phyloP scores from a whole-genome alignment of 2,113 vertebrate genomes.

The Dromiciops gliroides region DNA sequence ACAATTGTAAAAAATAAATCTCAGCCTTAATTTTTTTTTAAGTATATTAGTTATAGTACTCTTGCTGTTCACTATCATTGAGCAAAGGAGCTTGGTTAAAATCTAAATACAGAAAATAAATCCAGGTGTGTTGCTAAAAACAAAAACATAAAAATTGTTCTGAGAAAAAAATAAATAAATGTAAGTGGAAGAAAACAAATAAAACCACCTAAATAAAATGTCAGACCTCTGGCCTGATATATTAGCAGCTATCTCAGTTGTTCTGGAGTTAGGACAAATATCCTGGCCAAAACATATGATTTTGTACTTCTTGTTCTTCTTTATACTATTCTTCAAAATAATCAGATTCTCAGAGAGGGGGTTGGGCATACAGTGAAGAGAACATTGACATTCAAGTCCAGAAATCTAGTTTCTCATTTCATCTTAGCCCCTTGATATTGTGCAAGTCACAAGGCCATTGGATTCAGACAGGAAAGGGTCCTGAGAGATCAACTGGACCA shows the following conservation, averaged over 20 bases:
- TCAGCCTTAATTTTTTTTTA: not conserved
- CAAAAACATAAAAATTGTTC: not conserved
- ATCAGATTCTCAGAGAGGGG: not conserved
- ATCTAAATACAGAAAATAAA: not conserved
- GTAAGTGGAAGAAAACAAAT: not conserved
- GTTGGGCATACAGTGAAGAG: not conserved
- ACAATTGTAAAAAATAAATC: not conserved
- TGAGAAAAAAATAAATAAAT: not conserved
- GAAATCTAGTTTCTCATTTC: no score
- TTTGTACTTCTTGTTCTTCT: not conserved
- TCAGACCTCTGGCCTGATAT: not conserved
- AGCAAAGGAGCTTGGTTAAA: not conserved
- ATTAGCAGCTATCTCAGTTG: not conserved
- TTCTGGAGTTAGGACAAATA: not conserved
- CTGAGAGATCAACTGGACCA: no score
- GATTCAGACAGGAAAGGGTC: no score
- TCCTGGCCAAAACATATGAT: not conserved
- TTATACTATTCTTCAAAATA: not conserved
- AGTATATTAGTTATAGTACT: not conserved
- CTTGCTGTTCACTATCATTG: not conserved
- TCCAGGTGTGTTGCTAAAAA: not conserved
- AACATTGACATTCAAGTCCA: not conserved
- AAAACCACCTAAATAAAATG: not conserved
- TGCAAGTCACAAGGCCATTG: no score
- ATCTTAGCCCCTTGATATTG: no score